Conservation (phyloP, 1,140 invertebrate genomes). For the Lepidotrigona ventralis region DNA sequence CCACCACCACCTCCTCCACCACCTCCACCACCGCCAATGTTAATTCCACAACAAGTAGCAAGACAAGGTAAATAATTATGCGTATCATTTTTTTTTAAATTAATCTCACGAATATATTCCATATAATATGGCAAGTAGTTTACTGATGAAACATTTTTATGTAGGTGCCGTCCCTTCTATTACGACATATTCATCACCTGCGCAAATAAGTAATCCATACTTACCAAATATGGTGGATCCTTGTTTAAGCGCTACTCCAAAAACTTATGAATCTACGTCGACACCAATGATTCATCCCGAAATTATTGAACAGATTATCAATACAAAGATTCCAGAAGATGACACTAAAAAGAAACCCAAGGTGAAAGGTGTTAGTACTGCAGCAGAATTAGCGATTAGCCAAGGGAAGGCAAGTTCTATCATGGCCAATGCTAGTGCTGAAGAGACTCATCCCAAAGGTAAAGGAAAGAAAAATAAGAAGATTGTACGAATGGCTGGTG, state of each 20-base stretch:
- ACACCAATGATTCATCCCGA: constrained; percentile 75
- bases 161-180: constrained; percentile 74
- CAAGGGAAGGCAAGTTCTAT: constrained; percentile 79
- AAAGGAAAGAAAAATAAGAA: constrained; percentile 87
- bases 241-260: constrained; percentile 73
- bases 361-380: constrained; percentile 82
- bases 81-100: background rate
- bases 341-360: constrained; percentile 86
- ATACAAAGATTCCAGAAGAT: constrained; percentile 83
- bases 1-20: constrained; percentile 83
- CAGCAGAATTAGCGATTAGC: constrained; percentile 78
- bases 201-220: constrained; percentile 75
- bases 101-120: background rate
- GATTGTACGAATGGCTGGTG: constrained; percentile 93
- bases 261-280: constrained; percentile 72
- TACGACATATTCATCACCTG: constrained; percentile 76
- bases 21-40: constrained; percentile 80
- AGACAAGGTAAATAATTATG: constrained; percentile 70
- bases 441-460: constrained; percentile 83
- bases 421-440: constrained; percentile 82
- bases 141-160: constrained; percentile 14
- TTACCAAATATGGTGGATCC: constrained; percentile 75
- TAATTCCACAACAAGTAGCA: constrained; percentile 83
- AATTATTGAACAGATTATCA: constrained; percentile 81
- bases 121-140: background rate